A percentile compares a stretch with the other conserved stretches of the same genome.
Evolutionary conservation across 2,888 invertebrate genomes (phyloP).

Genomic region (Drosophila incognita): DNA sequence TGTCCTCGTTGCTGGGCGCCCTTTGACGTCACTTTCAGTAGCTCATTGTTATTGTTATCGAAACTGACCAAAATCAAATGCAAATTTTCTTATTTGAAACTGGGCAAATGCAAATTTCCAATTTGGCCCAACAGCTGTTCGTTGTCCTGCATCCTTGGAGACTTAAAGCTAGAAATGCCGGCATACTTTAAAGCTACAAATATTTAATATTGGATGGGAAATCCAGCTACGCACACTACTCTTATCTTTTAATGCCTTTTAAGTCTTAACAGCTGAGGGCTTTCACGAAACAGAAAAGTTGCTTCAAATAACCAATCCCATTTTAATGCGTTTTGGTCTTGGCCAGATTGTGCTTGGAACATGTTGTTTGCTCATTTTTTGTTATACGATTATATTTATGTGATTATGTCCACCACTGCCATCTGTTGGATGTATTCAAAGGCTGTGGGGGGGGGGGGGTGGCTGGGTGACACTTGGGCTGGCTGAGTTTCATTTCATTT

Average conservation of each 20-base stretch:
- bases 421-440: neutral
- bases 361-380: neutral
- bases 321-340: neutral
- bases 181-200: neutral
- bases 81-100: constrained; percentile 20
- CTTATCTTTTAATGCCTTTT: neutral
- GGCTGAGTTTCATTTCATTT: neutral
- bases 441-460: too few species aligned
- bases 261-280: neutral
- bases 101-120: constrained; percentile 12
- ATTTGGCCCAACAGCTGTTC: constrained; percentile 7
- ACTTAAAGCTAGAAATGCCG: neutral
- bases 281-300: neutral
- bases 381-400: neutral
- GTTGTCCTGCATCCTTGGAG: neutral
- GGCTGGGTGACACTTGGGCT: neutral
- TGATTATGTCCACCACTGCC: neutral
- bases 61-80: constrained; percentile 19
- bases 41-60: constrained; percentile 18
- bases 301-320: neutral
- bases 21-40: constrained; percentile 50
- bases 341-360: neutral
- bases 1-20: constrained; percentile 26
- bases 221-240: neutral
- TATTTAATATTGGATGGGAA: neutral